Conservation (phyloP, 2,113 vertebrate species). For the Rhinolophus sinicus region DNA sequence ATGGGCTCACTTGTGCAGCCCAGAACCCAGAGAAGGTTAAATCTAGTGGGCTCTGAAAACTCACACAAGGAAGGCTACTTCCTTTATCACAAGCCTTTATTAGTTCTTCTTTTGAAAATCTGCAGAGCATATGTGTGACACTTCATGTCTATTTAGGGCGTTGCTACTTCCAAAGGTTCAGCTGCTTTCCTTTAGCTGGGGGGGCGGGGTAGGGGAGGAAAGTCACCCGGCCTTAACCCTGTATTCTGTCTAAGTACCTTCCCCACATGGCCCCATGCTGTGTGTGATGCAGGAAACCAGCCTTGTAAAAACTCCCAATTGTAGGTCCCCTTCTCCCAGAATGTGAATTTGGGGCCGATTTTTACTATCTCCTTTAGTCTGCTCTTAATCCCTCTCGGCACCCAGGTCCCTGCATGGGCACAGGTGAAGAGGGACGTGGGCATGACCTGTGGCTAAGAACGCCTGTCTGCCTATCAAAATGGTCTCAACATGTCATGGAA, state of each 20-base stretch:
- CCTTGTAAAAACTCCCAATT: neutral
- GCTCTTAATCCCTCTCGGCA: neutral
- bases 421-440: neutral
- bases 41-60: neutral
- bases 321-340: neutral
- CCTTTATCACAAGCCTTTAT: conserved; percentile 42
- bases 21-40: neutral
- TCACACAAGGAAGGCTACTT: neutral
- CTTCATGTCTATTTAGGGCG: conserved; percentile 58
- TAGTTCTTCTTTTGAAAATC: conserved; percentile 48
- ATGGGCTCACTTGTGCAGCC: neutral
- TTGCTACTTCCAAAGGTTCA: conserved; percentile 35
- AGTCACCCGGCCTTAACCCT: neutral
- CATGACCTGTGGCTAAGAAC: neutral
- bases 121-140: conserved; percentile 54
- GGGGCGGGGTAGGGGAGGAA: too few relatives aligned
- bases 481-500: neutral
- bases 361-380: neutral
- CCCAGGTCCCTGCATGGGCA: neutral
- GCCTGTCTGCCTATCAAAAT: too few relatives aligned
- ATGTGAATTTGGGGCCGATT: neutral
- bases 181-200: conserved; percentile 20
- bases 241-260: neutral
- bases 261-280: neutral
- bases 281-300: neutral